phyloP scores from a whole-genome alignment of 2,888 invertebrate species.

The Anodontia alba region DNA sequence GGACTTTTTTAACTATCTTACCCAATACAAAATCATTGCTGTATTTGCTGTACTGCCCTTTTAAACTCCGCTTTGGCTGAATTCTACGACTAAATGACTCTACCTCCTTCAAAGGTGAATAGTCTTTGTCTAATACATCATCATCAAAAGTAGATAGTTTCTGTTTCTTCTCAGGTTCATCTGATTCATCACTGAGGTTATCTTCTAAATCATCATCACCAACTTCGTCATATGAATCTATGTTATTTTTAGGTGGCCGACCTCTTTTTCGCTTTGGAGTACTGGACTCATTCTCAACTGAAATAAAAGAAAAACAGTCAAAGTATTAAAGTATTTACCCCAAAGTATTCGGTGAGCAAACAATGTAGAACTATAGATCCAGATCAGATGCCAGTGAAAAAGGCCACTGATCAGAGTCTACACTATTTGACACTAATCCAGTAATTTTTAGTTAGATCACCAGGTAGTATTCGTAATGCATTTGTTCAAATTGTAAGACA shows the following conservation, averaged over 20 bases:
- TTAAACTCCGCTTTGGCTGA: conserved; percentile 66
- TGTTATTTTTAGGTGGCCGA: conserved; percentile 3
- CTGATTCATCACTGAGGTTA: not conserved
- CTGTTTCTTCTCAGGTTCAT: conserved; percentile 21
- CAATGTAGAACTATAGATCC: too few species aligned
- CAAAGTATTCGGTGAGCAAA: too few species aligned
- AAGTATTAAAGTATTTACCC: too few species aligned
- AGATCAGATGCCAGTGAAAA: not conserved
- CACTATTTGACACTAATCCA: too few species aligned
- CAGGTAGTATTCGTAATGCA: too few species aligned
- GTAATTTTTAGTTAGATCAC: too few species aligned
- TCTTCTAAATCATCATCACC: conserved; percentile 26
- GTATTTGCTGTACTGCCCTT: conserved; percentile 66
- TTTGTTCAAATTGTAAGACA: too few species aligned
- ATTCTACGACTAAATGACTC: conserved; percentile 44
- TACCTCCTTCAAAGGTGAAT: conserved; percentile 43
- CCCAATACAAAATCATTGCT: conserved; percentile 56
- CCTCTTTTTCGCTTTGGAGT: conserved; percentile 12
- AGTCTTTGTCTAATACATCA: conserved; percentile 52
- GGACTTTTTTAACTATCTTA: conserved; percentile 22
- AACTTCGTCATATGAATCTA: not conserved
- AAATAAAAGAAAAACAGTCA: not conserved
- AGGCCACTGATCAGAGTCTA: too few species aligned
- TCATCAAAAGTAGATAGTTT: conserved; percentile 29
- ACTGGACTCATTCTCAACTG: not conserved